Evolutionary conservation across 2,797 vertebrate species (phyloP).

Genomic region (Rhadinocentrus ornatus): DNA sequence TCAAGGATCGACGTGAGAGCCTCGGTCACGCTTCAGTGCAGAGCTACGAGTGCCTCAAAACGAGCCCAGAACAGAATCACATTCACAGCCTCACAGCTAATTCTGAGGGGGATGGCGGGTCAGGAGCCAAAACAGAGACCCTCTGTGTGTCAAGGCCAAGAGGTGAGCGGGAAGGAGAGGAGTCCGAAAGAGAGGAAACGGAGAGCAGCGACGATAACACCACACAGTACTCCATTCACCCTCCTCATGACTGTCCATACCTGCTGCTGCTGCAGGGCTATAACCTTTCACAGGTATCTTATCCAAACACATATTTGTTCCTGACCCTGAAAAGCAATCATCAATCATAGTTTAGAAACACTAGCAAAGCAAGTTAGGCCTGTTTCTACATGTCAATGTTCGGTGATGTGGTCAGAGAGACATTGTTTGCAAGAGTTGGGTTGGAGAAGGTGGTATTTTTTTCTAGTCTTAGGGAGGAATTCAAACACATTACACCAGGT

Average conservation of each 20-base stretch:
- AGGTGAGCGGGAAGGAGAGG: slow-evolving; percentile 74
- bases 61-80: slow-evolving; percentile 43
- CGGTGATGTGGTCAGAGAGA: not conserved
- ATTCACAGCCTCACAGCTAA: slow-evolving; percentile 29
- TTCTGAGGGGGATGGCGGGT: slow-evolving; percentile 37
- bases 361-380: not conserved
- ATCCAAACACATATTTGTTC: not conserved
- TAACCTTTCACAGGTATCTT: slow-evolving; percentile 80
- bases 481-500: too few species aligned
- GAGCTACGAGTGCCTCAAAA: slow-evolving; percentile 11
- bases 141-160: slow-evolving; percentile 68
- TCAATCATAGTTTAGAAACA: not conserved
- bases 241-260: slow-evolving; percentile 85
- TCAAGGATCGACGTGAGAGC: slow-evolving; percentile 17
- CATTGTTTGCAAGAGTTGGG: too few species aligned
- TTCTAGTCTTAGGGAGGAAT: not conserved
- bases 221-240: slow-evolving; percentile 87
- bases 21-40: slow-evolving; percentile 20
- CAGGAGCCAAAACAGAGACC: slow-evolving; percentile 71
- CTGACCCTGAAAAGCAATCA: not conserved
- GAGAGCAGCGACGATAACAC: slow-evolving; percentile 83
- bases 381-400: not conserved
- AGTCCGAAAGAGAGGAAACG: slow-evolving; percentile 82
- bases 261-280: slow-evolving; percentile 86
- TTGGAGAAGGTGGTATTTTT: not conserved